Evolutionary conservation across 1,140 invertebrate genomes (phyloP).

Genomic region (Drosophila murphyi): DNA sequence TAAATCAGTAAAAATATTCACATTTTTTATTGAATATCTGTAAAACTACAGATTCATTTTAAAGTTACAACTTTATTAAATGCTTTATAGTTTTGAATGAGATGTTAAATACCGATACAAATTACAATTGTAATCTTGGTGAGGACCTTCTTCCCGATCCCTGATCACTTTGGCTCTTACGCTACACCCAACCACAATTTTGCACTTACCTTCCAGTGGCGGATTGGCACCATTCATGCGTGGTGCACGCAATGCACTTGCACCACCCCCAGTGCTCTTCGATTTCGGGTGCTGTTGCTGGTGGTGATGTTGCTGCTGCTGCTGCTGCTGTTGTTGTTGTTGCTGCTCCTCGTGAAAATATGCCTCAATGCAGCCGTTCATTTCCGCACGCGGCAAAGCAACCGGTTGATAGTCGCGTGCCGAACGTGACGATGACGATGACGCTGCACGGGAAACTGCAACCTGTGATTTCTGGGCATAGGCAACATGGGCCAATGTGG

Average conservation of each 20-base stretch:
- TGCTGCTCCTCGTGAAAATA: slow-evolving; percentile 88
- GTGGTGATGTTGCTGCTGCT: slow-evolving; percentile 28
- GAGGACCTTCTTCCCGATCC: neutral
- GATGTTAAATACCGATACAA: neutral
- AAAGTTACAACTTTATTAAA: too few species aligned
- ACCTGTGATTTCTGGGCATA: slow-evolving; percentile 72
- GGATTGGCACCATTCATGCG: slow-evolving; percentile 81
- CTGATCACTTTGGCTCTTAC: neutral
- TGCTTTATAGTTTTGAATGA: too few species aligned
- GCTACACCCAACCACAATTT: neutral
- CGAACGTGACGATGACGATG: slow-evolving; percentile 37
- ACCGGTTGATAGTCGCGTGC: slow-evolving; percentile 84
- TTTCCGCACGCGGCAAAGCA: slow-evolving; percentile 89
- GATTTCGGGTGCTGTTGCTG: slow-evolving; percentile 30
- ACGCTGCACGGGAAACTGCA: slow-evolving; percentile 5
- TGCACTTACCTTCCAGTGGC: slow-evolving; percentile 75
- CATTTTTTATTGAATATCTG: too few species aligned
- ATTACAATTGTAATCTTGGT: neutral
- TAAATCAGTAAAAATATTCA: too few species aligned
- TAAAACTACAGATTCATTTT: too few species aligned
- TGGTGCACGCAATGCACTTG: slow-evolving; percentile 42
- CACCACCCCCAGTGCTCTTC: slow-evolving; percentile 38
- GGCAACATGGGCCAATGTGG: slow-evolving; percentile 87
- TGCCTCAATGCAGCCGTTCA: slow-evolving; percentile 90
- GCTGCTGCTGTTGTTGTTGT: slow-evolving; percentile 84